A percentile compares a stretch with the other conserved stretches of the same genome.
Conservation (phyloP, 1,140 invertebrate species). For the Papilio glaucus region DNA sequence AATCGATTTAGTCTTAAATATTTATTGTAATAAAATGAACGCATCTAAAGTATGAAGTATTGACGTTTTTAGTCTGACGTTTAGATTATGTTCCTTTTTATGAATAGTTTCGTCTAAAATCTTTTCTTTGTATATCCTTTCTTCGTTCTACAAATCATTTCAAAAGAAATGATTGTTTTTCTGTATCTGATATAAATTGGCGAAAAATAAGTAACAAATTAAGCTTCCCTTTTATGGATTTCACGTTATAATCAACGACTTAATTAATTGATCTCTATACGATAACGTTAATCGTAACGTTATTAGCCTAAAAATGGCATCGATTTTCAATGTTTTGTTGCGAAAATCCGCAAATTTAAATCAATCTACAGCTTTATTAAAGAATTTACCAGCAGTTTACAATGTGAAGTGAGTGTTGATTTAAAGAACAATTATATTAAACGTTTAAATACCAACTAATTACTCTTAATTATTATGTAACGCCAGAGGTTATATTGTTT, state of each 20-base stretch:
- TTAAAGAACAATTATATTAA: conserved; percentile 32
- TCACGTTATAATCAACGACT: not conserved
- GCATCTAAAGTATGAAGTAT: not conserved
- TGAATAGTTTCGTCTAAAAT: conserved; percentile 3
- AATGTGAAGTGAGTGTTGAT: conserved; percentile 78
- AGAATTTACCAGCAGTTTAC: conserved; percentile 72
- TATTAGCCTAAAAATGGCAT: conserved; percentile 70
- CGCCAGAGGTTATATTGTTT: conserved; percentile 64
- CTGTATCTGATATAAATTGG: not conserved
- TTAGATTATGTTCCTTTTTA: conserved; percentile 9
- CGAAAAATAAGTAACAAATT: not conserved
- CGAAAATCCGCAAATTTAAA: conserved; percentile 74
- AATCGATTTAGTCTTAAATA: too few relatives aligned
- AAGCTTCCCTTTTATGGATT: not conserved
- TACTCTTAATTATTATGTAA: conserved; percentile 64
- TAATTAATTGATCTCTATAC: conserved; percentile 1
- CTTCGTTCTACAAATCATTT: not conserved
- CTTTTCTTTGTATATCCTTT: not conserved
- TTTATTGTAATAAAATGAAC: not conserved
- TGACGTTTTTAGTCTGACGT: conserved; percentile 3
- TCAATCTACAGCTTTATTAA: conserved; percentile 60
- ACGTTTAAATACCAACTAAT: conserved; percentile 1
- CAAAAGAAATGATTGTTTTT: not conserved
- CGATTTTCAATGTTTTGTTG: conserved; percentile 78
- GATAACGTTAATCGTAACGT: conserved; percentile 36